Evolutionary conservation across 2,113 vertebrate genomes (phyloP).

Genomic region (Hepsetus odoe): DNA sequence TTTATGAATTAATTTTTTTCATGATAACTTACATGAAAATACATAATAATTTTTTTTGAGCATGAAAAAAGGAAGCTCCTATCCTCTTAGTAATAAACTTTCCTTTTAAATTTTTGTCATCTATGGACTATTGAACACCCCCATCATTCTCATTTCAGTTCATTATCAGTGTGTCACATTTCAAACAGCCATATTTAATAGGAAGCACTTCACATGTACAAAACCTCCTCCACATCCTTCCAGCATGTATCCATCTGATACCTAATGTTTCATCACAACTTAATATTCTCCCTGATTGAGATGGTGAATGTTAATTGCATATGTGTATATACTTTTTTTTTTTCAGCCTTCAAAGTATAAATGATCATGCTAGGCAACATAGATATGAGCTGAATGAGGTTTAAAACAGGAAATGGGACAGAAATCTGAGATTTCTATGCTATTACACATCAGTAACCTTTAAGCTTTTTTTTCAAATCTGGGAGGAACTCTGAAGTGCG

Average conservation of each 20-base stretch:
- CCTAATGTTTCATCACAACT: conserved; percentile 14
- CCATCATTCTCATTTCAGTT: neutral
- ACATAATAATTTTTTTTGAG: neutral
- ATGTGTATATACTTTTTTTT: neutral
- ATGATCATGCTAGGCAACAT: neutral
- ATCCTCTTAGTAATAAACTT: neutral
- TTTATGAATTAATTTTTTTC: too few relatives aligned
- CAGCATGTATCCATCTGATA: conserved; percentile 2
- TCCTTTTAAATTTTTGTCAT: conserved; percentile 9
- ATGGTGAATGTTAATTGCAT: conserved; percentile 24
- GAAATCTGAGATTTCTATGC: neutral
- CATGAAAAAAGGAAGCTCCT: neutral
- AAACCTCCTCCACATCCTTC: neutral
- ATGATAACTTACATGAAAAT: too few relatives aligned
- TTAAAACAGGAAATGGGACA: neutral
- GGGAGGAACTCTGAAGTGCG: too few relatives aligned
- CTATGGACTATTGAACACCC: conserved; percentile 1
- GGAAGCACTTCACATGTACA: neutral
- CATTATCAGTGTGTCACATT: conserved; percentile 3
- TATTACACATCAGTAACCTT: neutral
- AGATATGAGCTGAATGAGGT: neutral
- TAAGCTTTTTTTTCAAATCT: too few relatives aligned
- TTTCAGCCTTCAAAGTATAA: neutral
- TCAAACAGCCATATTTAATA: neutral
- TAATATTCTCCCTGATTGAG: conserved; percentile 1